A percentile compares a stretch with the other conserved stretches of the same genome.
Evolutionary conservation across 2,888 invertebrate genomes (phyloP).

Genomic region (Synanthedon tipuliformis): DNA sequence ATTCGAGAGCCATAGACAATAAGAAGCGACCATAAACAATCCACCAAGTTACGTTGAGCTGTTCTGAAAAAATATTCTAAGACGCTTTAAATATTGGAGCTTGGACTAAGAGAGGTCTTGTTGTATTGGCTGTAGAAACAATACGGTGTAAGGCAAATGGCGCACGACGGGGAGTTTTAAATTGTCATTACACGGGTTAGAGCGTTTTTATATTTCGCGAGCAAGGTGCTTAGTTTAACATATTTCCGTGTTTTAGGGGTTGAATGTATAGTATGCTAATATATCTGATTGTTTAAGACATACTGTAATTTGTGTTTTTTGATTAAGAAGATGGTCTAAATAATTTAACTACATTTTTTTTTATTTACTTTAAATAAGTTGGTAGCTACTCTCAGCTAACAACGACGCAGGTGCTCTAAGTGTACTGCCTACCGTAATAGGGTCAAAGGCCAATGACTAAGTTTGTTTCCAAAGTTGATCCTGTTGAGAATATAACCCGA

Average conservation of each 20-base stretch:
- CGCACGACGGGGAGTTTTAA: constrained; percentile 54
- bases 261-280: constrained; percentile 21
- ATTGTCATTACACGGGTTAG: constrained; percentile 61
- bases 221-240: constrained; percentile 48
- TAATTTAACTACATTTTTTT: too few species aligned
- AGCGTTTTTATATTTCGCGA: constrained; percentile 48
- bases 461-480: too few species aligned
- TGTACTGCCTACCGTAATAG: too few species aligned
- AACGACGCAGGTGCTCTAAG: too few species aligned
- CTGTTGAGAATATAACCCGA: too few species aligned
- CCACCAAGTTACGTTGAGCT: constrained; percentile 24
- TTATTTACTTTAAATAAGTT: too few species aligned
- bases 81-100: too few species aligned
- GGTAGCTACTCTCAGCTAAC: too few species aligned
- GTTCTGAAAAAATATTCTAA: neutral
- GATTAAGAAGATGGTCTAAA: too few species aligned
- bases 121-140: constrained; percentile 30
- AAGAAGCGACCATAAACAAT: constrained; percentile 47
- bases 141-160: constrained; percentile 49
- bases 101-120: constrained; percentile 12
- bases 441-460: too few species aligned
- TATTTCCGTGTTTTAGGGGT: constrained; percentile 27
- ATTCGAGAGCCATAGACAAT: constrained; percentile 52
- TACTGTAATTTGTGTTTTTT: too few species aligned
- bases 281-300: too few species aligned